Conservation (phyloP, 2,888 invertebrate genomes). For the Gisinianus flammeolus region DNA sequence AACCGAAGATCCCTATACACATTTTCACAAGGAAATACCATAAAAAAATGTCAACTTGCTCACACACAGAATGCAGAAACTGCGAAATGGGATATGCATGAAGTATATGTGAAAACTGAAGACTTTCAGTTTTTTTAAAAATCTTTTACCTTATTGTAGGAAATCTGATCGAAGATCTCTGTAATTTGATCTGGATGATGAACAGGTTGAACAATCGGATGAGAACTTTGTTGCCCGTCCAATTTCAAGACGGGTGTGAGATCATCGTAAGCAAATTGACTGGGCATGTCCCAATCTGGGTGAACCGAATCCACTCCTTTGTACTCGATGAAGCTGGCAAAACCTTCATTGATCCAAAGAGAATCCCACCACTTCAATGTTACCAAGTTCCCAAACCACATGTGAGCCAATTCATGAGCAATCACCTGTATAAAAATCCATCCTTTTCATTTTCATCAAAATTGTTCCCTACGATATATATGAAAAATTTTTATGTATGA, state of each 20-base stretch:
- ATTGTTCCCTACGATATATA: no score
- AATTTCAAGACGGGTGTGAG: conserved; percentile 74
- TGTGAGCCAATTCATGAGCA: conserved; percentile 78
- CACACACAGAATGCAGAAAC: no score
- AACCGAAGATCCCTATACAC: conserved; percentile 77
- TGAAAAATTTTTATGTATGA: no score
- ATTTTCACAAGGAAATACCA: no score
- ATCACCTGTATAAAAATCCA: conserved; percentile 6
- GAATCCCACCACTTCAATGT: conserved; percentile 90
- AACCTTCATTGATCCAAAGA: conserved; percentile 88
- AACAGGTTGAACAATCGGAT: conserved; percentile 87
- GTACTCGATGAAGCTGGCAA: conserved; percentile 86
- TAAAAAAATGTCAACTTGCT: neutral
- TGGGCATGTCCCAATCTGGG: conserved; percentile 82
- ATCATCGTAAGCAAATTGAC: conserved; percentile 74
- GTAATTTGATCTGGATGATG: conserved; percentile 87
- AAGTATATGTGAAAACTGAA: neutral
- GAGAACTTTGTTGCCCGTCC: conserved; percentile 83
- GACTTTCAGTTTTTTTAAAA: neutral
- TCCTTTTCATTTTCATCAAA: neutral
- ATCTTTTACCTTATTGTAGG: conserved; percentile 79
- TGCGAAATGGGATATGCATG: no score
- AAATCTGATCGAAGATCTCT: conserved; percentile 87
- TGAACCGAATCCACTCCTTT: conserved; percentile 75
- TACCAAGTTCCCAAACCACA: conserved; percentile 74